phyloP scores from a whole-genome alignment of 2,113 vertebrate genomes.

The Lagopus muta region DNA sequence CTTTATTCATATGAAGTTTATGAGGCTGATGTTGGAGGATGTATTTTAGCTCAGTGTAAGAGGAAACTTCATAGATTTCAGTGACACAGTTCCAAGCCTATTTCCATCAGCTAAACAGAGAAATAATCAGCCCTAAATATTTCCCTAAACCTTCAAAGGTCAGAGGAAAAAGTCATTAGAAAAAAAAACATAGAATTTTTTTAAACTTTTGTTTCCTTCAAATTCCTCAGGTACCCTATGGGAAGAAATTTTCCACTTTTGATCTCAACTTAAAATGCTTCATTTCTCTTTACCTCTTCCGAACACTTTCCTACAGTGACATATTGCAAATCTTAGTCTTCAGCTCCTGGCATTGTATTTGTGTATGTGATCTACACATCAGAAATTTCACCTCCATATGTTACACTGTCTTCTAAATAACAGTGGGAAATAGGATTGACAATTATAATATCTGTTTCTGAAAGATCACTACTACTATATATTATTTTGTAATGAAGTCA shows the following conservation, averaged over 20 bases:
- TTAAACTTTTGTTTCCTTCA: neutral
- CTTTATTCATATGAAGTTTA: neutral
- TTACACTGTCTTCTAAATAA: neutral
- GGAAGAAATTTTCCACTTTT: neutral
- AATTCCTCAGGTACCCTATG: neutral
- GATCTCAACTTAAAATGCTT: neutral
- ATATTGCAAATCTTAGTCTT: neutral
- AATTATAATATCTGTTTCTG: neutral
- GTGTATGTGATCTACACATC: fast-evolving
- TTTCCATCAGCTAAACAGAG: neutral
- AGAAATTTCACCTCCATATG: neutral
- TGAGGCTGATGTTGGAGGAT: neutral
- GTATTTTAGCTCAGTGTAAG: neutral
- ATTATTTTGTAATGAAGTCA: neutral
- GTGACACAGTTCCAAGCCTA: neutral
- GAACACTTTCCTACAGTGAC: neutral
- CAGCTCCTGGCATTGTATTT: neutral
- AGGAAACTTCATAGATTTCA: neutral
- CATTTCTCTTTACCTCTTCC: neutral
- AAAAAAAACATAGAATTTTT: neutral
- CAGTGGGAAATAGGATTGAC: neutral
- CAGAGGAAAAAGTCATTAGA: neutral
- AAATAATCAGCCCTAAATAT: neutral
- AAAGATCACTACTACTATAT: neutral
- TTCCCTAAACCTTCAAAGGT: neutral